These are phyloP conservation scores for Yponomeuta cagnagella DNA, from an alignment of 2,888 invertebrate species.

Conservation along the genomic window DNA sequence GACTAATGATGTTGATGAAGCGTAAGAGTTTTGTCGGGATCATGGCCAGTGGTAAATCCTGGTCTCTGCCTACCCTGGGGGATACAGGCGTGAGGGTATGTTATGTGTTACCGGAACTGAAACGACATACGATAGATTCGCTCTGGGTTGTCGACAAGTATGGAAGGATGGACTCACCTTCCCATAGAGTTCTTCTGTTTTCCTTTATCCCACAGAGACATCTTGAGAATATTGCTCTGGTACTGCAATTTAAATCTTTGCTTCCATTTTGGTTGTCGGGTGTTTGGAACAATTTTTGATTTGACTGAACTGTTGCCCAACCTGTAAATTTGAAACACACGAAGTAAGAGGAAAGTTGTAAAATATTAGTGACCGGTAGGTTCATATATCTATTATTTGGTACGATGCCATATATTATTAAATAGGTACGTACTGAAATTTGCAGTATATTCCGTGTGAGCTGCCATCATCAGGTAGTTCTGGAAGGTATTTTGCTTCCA, in stretches of 20 bases:
- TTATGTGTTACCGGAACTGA: too few species aligned
- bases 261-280: conserved; percentile 50
- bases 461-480: conserved; percentile 45
- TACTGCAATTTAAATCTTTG: conserved; percentile 50
- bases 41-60: too few species aligned
- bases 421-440: conserved; percentile 43
- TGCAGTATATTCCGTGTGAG: conserved; percentile 47
- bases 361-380: too few species aligned
- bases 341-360: too few species aligned
- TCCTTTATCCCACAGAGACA: conserved; percentile 57
- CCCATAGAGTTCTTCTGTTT: conserved; percentile 62
- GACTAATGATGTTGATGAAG: too few species aligned
- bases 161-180: conserved; percentile 34
- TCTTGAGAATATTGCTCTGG: conserved; percentile 39
- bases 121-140: too few species aligned
- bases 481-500: conserved; percentile 54
- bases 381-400: too few species aligned
- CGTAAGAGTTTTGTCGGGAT: too few species aligned
- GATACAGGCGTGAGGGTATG: too few species aligned
- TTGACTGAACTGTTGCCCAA: conserved; percentile 48
- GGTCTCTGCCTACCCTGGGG: too few species aligned
- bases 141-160: too few species aligned
- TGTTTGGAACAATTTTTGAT: conserved; percentile 46
- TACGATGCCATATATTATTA: too few species aligned
- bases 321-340: conserved; percentile 27